phyloP scores from a whole-genome alignment of 2,113 vertebrate genomes.

The Saccopteryx leptura region DNA sequence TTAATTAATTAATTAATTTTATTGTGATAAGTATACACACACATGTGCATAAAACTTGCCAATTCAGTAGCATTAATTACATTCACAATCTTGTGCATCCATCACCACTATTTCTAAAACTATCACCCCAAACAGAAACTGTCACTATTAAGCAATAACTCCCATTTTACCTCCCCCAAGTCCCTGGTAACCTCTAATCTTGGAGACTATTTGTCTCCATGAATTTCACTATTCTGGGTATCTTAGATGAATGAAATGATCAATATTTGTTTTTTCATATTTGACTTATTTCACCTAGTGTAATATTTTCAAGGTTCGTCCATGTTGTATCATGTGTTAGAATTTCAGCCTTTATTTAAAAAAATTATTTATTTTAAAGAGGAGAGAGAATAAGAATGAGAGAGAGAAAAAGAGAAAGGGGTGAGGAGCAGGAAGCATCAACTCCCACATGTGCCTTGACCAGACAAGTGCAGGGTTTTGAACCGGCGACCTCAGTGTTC shows the following conservation, averaged over 20 bases:
- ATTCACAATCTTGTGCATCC: neutral
- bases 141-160: neutral
- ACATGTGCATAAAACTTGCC: neutral
- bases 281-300: neutral
- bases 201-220: neutral
- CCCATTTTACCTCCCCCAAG: neutral
- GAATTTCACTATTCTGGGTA: neutral
- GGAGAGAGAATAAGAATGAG: too few species aligned
- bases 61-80: neutral
- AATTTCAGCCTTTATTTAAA: neutral
- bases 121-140: neutral
- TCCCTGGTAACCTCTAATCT: neutral
- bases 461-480: too few species aligned
- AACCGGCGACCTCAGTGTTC: too few species aligned
- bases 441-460: too few species aligned
- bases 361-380: too few species aligned
- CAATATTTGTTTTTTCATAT: neutral
- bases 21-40: neutral
- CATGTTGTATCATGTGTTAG: neutral
- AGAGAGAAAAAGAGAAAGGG: too few species aligned
- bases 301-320: neutral
- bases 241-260: neutral
- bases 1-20: conserved; percentile 38
- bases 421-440: too few species aligned
- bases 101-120: neutral